These are phyloP conservation scores for Campylomormyrus tamandua DNA, from an alignment of 2,113 vertebrate species.

Conservation along the genomic window DNA sequence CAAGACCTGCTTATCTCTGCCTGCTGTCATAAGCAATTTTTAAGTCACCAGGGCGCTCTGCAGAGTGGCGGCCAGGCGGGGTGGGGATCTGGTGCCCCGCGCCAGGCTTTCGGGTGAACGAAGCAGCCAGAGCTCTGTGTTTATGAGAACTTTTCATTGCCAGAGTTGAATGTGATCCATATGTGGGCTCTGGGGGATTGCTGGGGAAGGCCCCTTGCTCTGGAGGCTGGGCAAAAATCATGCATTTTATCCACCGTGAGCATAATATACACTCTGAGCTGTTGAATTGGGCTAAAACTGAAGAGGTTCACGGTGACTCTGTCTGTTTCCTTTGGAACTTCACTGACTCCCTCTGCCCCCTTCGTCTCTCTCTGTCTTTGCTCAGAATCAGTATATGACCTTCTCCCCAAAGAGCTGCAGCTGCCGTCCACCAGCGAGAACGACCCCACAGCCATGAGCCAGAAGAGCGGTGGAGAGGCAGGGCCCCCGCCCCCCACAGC, in stretches of 20 bases:
- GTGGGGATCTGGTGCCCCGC: constrained; percentile 4
- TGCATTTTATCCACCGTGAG: neutral
- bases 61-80: constrained; percentile 21
- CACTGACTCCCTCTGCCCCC: neutral
- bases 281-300: neutral
- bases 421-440: constrained; percentile 76
- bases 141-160: neutral
- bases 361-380: neutral
- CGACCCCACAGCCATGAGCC: constrained; percentile 85
- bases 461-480: constrained; percentile 91
- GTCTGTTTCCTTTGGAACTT: neutral
- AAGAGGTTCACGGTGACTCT: neutral
- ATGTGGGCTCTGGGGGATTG: neutral
- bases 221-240: neutral
- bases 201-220: neutral
- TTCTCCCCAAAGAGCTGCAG: constrained; percentile 90
- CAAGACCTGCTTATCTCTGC: constrained; percentile 9
- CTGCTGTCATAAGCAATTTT: constrained; percentile 16
- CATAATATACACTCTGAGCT: neutral
- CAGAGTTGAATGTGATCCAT: constrained; percentile 7
- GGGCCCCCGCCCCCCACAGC: constrained; percentile 79
- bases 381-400: constrained; percentile 91
- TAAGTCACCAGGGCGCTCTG: constrained; percentile 26
- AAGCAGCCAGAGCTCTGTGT: neutral
- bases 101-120: neutral